These are phyloP conservation scores for Ageneiosus marmoratus DNA, from an alignment of 2,113 vertebrate genomes.

Conservation along the genomic window DNA sequence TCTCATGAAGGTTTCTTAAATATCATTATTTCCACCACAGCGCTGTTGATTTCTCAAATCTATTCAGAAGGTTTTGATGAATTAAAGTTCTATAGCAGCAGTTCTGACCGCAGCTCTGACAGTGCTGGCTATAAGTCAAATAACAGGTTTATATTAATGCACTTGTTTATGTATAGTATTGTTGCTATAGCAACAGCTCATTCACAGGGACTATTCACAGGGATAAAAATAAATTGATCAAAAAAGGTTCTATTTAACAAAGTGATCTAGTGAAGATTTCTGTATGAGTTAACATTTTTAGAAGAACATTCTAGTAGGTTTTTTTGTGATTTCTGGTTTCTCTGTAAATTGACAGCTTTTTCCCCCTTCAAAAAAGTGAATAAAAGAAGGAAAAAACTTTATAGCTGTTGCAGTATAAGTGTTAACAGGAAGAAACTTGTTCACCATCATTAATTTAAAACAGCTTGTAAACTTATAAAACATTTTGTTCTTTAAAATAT, in stretches of 20 bases:
- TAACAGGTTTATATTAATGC: background rate
- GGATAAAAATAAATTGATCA: constrained; percentile 1
- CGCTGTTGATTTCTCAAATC: background rate
- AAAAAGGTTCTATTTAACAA: background rate
- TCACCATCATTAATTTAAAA: background rate
- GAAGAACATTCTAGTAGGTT: background rate
- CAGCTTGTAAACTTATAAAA: background rate
- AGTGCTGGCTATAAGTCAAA: background rate
- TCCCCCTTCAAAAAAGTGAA: background rate
- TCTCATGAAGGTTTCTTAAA: background rate
- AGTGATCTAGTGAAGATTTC: background rate
- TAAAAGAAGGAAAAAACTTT: background rate
- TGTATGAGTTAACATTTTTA: background rate
- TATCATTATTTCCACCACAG: background rate
- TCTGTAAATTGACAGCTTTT: background rate
- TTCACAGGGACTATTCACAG: background rate
- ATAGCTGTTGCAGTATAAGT: background rate
- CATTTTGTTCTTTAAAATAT: background rate
- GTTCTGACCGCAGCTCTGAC: background rate
- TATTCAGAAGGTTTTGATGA: background rate
- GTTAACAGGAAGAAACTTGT: background rate
- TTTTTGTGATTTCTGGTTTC: background rate
- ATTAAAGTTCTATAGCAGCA: background rate
- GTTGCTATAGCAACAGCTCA: constrained; percentile 12
- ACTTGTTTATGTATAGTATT: background rate